These are phyloP conservation scores for Chrysolophus pictus DNA, from an alignment of 2,797 vertebrate genomes.

Conservation along the genomic window DNA sequence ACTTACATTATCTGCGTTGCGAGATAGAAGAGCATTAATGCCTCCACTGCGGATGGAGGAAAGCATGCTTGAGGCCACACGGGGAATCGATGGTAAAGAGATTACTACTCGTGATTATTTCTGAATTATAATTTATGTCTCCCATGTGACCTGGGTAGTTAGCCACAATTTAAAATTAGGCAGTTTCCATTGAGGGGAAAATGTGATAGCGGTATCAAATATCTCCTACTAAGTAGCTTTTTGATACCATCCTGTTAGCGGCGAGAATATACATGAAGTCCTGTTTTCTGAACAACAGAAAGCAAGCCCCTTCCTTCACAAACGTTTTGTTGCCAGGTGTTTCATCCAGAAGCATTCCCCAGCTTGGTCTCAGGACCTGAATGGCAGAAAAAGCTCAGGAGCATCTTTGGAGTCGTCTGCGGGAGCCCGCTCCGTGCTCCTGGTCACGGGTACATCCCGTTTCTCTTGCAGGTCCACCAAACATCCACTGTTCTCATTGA, in stretches of 20 bases:
- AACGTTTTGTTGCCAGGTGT: background rate
- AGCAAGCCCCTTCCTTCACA: rapidly evolving
- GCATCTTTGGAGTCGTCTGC: rapidly evolving
- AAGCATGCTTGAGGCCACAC: background rate
- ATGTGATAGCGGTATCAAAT: background rate
- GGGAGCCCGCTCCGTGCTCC: too few species aligned
- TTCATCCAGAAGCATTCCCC: background rate
- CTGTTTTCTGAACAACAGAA: background rate
- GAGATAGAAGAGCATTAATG: background rate
- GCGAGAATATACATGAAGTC: background rate
- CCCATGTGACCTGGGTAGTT: background rate
- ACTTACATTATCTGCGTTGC: background rate
- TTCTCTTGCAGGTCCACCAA: rapidly evolving
- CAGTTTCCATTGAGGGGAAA: background rate
- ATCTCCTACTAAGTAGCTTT: background rate
- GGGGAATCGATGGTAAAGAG: background rate
- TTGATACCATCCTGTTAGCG: background rate
- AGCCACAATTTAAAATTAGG: background rate
- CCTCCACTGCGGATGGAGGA: background rate
- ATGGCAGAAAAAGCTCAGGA: rapidly evolving
- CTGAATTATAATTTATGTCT: background rate
- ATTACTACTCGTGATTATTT: background rate
- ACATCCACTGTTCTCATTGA: rapidly evolving
- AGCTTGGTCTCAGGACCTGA: background rate
- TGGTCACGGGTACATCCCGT: rapidly evolving